Evolutionary conservation across 2,888 invertebrate genomes (phyloP), one percentile per base, ranked within the genome.

Genomic region (Cylloceria caligata): DNA sequence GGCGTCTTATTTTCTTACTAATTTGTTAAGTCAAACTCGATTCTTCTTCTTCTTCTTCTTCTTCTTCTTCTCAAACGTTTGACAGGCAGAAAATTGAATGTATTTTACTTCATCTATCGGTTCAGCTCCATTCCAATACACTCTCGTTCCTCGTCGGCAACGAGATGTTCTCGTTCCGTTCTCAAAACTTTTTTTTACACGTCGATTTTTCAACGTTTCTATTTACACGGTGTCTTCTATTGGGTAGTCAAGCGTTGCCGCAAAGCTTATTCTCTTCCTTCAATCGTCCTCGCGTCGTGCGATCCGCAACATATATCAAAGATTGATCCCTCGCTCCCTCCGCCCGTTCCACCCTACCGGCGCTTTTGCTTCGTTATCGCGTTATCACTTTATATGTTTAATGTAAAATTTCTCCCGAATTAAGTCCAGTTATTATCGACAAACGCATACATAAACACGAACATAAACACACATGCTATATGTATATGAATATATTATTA

Each of bases 311-410:
- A 42, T 19, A 27, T 34, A 34, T 47, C 36, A 57, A 55, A 80
- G 45, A 74, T 73, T 67, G 65, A 55, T 74, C 73, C 81, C 34
- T 65, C 21, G 30, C 57, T 65, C 27, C 57, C 21, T 64, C 60
- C 36, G 52, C 73, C 74, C 49, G 49, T 67, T 69, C 60, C 47
- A 68, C 39, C 81, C 78, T 34, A 65, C 57, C 81, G 81, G 78
- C 81, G 73, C 78, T 81, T 68, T 39, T 57, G 81, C 80, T 75
- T 80, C 71, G 77, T 82, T 84, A 77, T 77, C 81, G 82, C 80
- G 80, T 80, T 73, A 69, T 80, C 76, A 79, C 72, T 24, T 65
- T 72, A 42, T 77, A 49, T 75, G 69, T 78, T 75, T 78, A 74
- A 74, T 78, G 74, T 78, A 68, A 75, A 80, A 64, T 69, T 83